phyloP scores from a whole-genome alignment of 2,113 vertebrate species.

The Megaleporinus macrocephalus region DNA sequence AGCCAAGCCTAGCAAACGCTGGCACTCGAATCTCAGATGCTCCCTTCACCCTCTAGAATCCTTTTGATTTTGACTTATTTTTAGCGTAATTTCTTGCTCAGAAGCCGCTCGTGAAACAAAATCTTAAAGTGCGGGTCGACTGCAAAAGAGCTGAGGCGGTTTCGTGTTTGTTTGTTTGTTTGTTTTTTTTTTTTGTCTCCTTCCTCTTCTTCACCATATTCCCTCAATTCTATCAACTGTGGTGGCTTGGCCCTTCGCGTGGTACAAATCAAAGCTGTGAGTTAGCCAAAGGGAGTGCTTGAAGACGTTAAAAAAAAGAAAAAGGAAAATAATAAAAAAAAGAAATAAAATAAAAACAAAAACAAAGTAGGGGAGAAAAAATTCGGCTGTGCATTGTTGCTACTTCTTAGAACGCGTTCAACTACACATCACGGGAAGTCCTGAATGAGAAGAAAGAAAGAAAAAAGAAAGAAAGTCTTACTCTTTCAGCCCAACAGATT shows the following conservation, averaged over 20 bases:
- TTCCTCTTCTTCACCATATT: constrained; percentile 46
- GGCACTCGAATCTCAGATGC: constrained; percentile 91
- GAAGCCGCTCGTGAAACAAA: constrained; percentile 81
- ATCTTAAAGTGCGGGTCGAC: constrained; percentile 91
- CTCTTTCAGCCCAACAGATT: constrained; percentile 62
- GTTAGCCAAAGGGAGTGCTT: constrained; percentile 52
- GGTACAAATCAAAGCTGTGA: constrained; percentile 50
- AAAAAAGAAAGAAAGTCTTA: constrained; percentile 68
- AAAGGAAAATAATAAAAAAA: not conserved
- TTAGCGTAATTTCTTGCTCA: constrained; percentile 90
- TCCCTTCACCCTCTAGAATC: constrained; percentile 83
- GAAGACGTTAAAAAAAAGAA: constrained; percentile 19
- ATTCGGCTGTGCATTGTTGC: constrained; percentile 63
- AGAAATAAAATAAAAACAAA: not conserved
- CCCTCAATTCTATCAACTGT: constrained; percentile 56
- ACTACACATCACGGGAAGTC: constrained; percentile 72
- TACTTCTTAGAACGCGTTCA: constrained; percentile 68
- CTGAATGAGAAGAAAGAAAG: constrained; percentile 69
- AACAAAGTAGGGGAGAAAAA: not conserved
- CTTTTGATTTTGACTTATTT: constrained; percentile 64
- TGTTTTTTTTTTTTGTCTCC: constrained; percentile 37
- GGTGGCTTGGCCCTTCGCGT: constrained; percentile 42
- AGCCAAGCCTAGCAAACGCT: constrained; percentile 88
- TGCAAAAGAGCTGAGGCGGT: constrained; percentile 75
- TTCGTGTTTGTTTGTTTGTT: constrained; percentile 37